Evolutionary conservation across 2,113 vertebrate species (phyloP).

Genomic region (Clarias gariepinus): DNA sequence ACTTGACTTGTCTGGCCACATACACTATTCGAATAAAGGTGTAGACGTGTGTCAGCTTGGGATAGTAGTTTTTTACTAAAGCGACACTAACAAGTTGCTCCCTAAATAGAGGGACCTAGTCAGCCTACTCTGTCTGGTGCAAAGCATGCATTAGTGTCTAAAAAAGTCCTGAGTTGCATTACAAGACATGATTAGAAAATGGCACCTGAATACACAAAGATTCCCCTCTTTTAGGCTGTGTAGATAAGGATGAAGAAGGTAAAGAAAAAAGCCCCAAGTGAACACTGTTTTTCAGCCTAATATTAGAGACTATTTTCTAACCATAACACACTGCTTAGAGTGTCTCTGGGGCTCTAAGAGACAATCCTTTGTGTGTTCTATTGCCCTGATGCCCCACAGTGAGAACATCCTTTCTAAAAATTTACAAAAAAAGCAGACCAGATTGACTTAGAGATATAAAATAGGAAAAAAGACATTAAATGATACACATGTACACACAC

Average conservation of each 20-base stretch:
- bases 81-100: neutral
- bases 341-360: conserved; percentile 2
- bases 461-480: neutral
- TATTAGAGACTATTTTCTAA: conserved; percentile 19
- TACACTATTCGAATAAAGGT: conserved; percentile 10
- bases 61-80: neutral
- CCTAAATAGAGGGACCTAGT: conserved; percentile 1
- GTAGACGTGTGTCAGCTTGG: neutral
- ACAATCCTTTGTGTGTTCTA: conserved; percentile 37
- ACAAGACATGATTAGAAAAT: neutral
- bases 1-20: neutral
- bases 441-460: neutral
- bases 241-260: conserved; percentile 14
- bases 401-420: conserved; percentile 47
- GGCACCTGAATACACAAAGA: neutral
- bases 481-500: neutral
- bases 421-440: conserved; percentile 17
- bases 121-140: conserved; percentile 20
- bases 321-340: neutral
- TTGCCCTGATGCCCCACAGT: conserved; percentile 22
- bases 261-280: conserved; percentile 1
- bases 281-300: conserved; percentile 11
- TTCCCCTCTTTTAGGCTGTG: conserved; percentile 1
- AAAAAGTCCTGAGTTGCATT: neutral
- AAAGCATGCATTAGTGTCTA: neutral